Conservation (phyloP, 92 coral and sea anemone species). For the Paragorgia papillata region DNA sequence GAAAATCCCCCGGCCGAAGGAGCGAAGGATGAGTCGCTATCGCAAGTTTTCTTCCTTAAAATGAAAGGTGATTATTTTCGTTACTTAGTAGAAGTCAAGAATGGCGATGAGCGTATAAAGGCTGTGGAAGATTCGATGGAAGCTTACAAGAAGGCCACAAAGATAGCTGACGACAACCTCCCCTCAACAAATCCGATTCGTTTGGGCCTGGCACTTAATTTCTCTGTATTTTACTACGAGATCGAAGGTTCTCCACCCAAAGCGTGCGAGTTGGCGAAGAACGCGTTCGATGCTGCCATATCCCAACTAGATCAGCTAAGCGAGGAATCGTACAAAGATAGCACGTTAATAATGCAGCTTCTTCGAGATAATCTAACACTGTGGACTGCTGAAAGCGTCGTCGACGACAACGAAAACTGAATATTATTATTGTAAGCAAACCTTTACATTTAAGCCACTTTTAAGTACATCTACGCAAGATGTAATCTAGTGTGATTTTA, state of each 20-base stretch:
- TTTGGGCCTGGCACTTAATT: constrained; percentile 86
- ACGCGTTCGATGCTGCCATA: constrained; percentile 58
- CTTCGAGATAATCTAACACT: constrained; percentile 63
- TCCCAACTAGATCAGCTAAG: constrained; percentile 54
- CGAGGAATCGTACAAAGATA: constrained; percentile 62
- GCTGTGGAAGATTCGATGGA: background rate
- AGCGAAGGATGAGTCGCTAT: background rate
- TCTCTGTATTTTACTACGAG: constrained; percentile 90
- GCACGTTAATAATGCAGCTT: constrained; percentile 66
- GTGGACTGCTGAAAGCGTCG: constrained; percentile 45
- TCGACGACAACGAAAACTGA: constrained; percentile 56
- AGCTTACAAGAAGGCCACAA: constrained; percentile 26
- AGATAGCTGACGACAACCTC: constrained; percentile 26
- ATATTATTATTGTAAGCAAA: constrained; percentile 12
- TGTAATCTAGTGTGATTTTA: constrained; percentile 8
- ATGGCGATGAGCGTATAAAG: constrained; percentile 15
- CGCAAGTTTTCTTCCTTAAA: constrained; percentile 86
- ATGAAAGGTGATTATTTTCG: constrained; percentile 98
- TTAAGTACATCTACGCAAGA: constrained; percentile 7
- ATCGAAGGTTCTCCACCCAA: constrained; percentile 43
- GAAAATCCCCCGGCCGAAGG: background rate
- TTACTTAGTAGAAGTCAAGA: constrained; percentile 78
- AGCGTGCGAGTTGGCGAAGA: constrained; percentile 77
- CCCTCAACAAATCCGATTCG: constrained; percentile 71
- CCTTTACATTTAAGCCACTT: constrained; percentile 12